phyloP scores from a whole-genome alignment of 2,113 vertebrate genomes.

The Haliaeetus leucogaster region DNA sequence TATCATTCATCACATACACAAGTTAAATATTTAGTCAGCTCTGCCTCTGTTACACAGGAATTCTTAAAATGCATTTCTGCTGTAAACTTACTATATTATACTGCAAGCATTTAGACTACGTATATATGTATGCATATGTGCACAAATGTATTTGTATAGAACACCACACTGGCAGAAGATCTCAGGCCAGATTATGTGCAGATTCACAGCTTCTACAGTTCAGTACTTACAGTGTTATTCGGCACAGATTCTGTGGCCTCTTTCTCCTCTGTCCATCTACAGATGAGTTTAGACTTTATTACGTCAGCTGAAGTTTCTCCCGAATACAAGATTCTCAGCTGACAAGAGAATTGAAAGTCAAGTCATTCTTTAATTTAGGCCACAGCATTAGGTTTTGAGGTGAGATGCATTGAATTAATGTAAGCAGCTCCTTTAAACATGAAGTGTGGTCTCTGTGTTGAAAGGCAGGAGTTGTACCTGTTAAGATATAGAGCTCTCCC shows the following conservation, averaged over 20 bases:
- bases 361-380: background rate
- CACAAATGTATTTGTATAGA: background rate
- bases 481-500: background rate
- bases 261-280: background rate
- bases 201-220: background rate
- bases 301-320: background rate
- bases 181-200: background rate
- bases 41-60: background rate
- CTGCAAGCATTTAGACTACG: background rate
- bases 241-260: background rate
- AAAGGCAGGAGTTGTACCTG: slow-evolving; percentile 20
- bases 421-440: background rate
- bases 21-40: slow-evolving; percentile 25
- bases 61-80: background rate
- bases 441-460: slow-evolving; percentile 24
- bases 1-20: background rate
- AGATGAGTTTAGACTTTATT: background rate
- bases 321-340: background rate
- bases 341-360: background rate
- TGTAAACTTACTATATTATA: background rate
- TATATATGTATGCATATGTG: too few species aligned
- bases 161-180: background rate
- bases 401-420: background rate
- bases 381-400: background rate
- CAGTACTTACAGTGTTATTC: background rate